Base-by-base conservation (phyloP, 2,113 vertebrate genomes). In the Varanus salvator region DNA sequence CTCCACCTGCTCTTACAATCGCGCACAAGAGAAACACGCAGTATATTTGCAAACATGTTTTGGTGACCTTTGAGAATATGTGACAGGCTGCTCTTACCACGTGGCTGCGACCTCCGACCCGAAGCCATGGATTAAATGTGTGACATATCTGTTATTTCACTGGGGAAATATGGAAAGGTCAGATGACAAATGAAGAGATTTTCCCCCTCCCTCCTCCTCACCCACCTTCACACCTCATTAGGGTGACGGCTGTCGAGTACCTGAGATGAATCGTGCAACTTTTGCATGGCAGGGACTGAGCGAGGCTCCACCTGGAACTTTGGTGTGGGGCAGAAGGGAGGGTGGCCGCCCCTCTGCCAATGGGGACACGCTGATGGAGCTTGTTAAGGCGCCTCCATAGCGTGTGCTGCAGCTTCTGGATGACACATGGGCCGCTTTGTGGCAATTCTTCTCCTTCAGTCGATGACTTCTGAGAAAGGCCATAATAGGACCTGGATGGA, bases 101-200 rank as follows among this genome's bases (percentile, higher is more conserved):
- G 34, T 50, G 75, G 52, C 82, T 82, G 64, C 21, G 77, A 92
- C 87, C 87, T 86, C 84, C 90, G 81, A 78, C 82, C 85, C 50
- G 0, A 17, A 82, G 89, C 60, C 90, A 88, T 80, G 89, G 90
- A 94, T 94, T 89, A 91, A 85, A 92, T 90, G 91, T 90, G 91
- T 74, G 87, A 81, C 92, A 86, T 81, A 90, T 86, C 75, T 88
- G 80, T 90, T 90, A 87, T 93, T 92, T 89, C 91, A 77, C 93
- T 69, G 23, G 93, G 93, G 93, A 92, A 90, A 92, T 94, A 90
- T 88, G 86, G 29, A 91, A 92, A 91, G 91, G 88, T 91, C 90
- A 90, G 86, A 84, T 15, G 78, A 89, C 87, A 89, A 91, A 90
- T 89, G 85, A 75, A 88, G 90, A 89, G n/a, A 81, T 71, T 87